Evolutionary conservation across 2,113 vertebrate genomes (phyloP).

Genomic region (Chrysochloris asiatica): DNA sequence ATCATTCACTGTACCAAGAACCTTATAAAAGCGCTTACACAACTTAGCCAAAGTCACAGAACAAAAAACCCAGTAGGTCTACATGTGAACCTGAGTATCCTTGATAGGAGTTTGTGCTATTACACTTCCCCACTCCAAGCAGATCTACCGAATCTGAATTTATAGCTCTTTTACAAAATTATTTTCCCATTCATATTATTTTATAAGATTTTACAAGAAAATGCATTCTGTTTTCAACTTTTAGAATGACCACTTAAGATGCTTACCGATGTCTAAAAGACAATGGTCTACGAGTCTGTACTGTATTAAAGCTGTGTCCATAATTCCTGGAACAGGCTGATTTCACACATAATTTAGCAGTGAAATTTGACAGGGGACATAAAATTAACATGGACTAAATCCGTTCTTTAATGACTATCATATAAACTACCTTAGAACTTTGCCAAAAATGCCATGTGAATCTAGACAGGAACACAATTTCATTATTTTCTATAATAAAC

Average conservation of each 20-base stretch:
- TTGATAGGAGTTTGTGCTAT: neutral
- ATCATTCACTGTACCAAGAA: neutral
- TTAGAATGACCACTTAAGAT: slow-evolving; percentile 55
- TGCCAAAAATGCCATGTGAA: slow-evolving; percentile 63
- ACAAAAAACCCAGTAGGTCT: neutral
- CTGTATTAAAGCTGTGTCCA: slow-evolving; percentile 38
- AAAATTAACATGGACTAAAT: slow-evolving; percentile 67
- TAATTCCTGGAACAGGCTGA: slow-evolving; percentile 60
- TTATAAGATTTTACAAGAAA: no score
- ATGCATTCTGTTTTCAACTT: slow-evolving; percentile 38
- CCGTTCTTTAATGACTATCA: slow-evolving; percentile 52
- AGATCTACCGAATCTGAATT: slow-evolving; percentile 14
- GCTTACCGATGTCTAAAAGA: slow-evolving; percentile 25
- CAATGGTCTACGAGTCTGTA: slow-evolving; percentile 34
- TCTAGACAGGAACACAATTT: slow-evolving; percentile 52
- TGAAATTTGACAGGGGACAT: slow-evolving; percentile 42
- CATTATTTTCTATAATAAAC: slow-evolving; percentile 61
- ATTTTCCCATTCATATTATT: slow-evolving; percentile 40
- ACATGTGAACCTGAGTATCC: neutral
- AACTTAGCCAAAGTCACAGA: neutral
- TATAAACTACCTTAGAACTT: slow-evolving; percentile 51
- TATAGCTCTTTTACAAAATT: slow-evolving; percentile 27
- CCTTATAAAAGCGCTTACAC: slow-evolving; percentile 5
- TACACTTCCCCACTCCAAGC: neutral
- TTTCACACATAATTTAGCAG: slow-evolving; percentile 66